Evolutionary conservation across 2,113 vertebrate species (phyloP), one percentile per base, ranked within the genome.

Genomic region (rat (Rattus norvegicus)): DNA sequence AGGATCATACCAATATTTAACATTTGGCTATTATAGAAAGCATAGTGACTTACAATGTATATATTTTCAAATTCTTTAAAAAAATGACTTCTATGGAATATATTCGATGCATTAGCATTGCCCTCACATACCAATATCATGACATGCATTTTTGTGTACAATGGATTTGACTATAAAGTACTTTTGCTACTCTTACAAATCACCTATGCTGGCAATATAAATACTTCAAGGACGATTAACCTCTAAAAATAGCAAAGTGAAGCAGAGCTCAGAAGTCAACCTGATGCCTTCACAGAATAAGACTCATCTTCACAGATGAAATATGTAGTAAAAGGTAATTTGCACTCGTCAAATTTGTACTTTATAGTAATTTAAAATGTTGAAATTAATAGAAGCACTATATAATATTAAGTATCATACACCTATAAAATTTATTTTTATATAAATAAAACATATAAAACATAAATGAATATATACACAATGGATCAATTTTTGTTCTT

Each of bases 221-320:
- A 98, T 95, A 98, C 98, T 98, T 98, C 97, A 98, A 97, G 95
- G 95, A 97, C 96, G 79, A 97, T 96, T 98, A 97, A 98, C 97
- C 97, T 98, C 97, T 95, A 97, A 98, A 98, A 98, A 96, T 92
- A 97, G 95, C 91, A 97, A 98, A 98, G 93, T 97, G 97, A 96
- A 96, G 85, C 84, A 97, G 91, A 98, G 90, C 84, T 98, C 97
- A 95, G 85, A 98, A 96, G 94, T 97, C 97, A 98, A 84, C 65
- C 96, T 96, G 93, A 92, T 91, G 97, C 96, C 97, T 98, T 97
- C 95, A 98, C 93, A 97, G 97, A 90, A 98, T 98, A 98, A 98
- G 98, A 98, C 87, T 97, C 52, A n/a, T 97, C 90, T 98, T 63
- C 61, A 49, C 28, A 36, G 65, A 24, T 54, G 30, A 88, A 54